These are phyloP conservation scores for Marmota flaviventris DNA, from an alignment of 2,113 vertebrate genomes.

Conservation along the genomic window DNA sequence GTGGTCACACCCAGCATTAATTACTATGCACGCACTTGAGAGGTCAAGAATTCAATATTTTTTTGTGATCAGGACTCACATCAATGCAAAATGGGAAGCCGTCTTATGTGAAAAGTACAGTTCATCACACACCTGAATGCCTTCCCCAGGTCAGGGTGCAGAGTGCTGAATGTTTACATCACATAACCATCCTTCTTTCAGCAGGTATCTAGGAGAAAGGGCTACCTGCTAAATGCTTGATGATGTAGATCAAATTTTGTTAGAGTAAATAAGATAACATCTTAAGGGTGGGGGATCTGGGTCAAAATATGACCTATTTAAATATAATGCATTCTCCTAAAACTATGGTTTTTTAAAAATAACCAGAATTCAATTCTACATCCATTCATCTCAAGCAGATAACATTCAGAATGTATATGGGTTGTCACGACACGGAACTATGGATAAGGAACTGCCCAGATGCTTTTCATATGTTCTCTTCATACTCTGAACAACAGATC, in stretches of 20 bases:
- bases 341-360: background rate
- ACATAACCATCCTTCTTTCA: background rate
- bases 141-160: background rate
- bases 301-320: background rate
- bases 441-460: fast-evolving
- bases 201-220: background rate
- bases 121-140: constrained; percentile 61
- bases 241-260: background rate
- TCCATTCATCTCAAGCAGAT: background rate
- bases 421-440: fast-evolving
- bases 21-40: background rate
- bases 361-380: background rate
- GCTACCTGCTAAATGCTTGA: background rate
- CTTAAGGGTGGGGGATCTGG: no score
- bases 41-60: constrained; percentile 28
- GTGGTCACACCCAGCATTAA: background rate
- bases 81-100: background rate
- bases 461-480: fast-evolving
- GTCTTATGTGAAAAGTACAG: background rate
- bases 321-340: background rate
- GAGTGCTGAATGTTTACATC: background rate
- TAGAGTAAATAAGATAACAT: background rate
- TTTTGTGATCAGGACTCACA: constrained; percentile 49
- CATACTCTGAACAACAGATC: background rate
- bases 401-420: fast-evolving